Conservation (phyloP, 2,113 vertebrate species). For the Dicrurus megarhynchus region DNA sequence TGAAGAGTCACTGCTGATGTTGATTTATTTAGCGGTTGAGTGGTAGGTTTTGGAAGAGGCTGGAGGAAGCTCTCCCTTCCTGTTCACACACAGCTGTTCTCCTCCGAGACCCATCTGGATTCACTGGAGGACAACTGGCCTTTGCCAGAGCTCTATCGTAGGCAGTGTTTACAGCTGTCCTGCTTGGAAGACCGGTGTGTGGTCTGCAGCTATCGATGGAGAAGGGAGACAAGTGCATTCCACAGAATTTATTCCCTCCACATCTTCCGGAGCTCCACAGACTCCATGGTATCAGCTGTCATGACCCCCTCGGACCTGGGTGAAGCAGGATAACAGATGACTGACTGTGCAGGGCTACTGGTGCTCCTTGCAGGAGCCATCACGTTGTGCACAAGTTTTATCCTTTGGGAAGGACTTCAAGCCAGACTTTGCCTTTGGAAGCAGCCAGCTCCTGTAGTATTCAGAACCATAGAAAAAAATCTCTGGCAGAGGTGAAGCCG, state of each 20-base stretch:
- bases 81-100: conserved; percentile 70
- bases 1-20: conserved; percentile 38
- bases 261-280: background rate
- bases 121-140: conserved; percentile 54
- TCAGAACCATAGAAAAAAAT: background rate
- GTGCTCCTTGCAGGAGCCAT: background rate
- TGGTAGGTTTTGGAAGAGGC: conserved; percentile 58
- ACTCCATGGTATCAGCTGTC: background rate
- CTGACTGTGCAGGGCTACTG: background rate
- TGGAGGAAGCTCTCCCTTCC: conserved; percentile 59
- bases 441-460: background rate
- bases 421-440: background rate
- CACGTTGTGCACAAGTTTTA: background rate
- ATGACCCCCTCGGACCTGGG: background rate
- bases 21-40: conserved; percentile 61
- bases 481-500: background rate
- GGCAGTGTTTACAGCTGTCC: conserved; percentile 59
- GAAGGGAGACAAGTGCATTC: conserved; percentile 23
- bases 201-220: conserved; percentile 38
- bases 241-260: background rate
- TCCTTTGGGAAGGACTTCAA: background rate
- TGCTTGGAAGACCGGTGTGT: conserved; percentile 26
- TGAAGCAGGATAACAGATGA: background rate
- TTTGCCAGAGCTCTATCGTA: conserved; percentile 51
- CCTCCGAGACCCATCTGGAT: conserved; percentile 54